Evolutionary conservation across 2,888 invertebrate genomes (phyloP).

Genomic region (Papilio protenor): DNA sequence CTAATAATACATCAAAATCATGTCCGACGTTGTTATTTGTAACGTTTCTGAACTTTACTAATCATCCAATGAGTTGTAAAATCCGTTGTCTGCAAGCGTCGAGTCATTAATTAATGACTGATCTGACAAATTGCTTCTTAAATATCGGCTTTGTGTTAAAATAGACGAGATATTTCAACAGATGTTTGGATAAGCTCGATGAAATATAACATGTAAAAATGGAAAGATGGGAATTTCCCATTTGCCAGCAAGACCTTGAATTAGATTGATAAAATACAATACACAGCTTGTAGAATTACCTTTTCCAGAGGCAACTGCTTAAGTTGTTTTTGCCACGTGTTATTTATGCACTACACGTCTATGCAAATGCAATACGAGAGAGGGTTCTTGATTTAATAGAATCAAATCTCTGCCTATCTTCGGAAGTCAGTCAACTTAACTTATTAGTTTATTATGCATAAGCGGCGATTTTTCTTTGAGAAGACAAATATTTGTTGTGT

Average conservation of each 20-base stretch:
- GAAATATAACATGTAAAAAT: background rate
- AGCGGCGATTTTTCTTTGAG: too few species aligned
- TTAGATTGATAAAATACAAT: background rate
- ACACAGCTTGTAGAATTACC: too few species aligned
- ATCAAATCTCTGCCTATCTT: background rate
- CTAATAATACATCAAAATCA: constrained; percentile 59
- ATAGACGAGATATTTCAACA: background rate
- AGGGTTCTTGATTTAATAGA: background rate
- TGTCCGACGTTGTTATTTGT: constrained; percentile 57
- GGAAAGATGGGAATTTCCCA: background rate
- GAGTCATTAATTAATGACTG: constrained; percentile 34
- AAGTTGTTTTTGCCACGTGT: background rate
- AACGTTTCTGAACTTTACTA: constrained; percentile 50
- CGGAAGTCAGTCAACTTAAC: background rate
- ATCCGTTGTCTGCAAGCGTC: constrained; percentile 51
- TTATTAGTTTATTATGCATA: constrained; percentile 1
- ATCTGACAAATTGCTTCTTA: background rate
- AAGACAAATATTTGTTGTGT: background rate
- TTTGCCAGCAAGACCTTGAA: background rate
- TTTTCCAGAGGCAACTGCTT: background rate
- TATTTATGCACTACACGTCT: background rate
- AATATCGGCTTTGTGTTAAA: background rate
- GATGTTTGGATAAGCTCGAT: background rate
- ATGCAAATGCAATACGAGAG: background rate
- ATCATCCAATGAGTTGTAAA: constrained; percentile 61